A percentile compares a stretch with the other conserved stretches of the same genome.
phyloP scores from a whole-genome alignment of 2,113 vertebrate genomes.

The Perca schrenkii region DNA sequence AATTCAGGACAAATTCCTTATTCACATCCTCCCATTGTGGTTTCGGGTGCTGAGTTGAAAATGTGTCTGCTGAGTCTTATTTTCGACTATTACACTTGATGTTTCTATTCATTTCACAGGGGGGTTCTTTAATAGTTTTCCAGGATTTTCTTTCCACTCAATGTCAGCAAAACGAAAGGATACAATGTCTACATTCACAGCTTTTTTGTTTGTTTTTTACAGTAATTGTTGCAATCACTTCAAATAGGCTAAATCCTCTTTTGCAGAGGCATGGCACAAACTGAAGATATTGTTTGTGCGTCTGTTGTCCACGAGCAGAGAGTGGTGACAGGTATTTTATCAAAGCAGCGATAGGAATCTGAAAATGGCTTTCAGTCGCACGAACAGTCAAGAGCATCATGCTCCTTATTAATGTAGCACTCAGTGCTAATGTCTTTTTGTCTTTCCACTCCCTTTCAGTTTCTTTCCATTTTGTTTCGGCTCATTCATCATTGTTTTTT shows the following conservation, averaged over 20 bases:
- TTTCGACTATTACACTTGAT: not conserved
- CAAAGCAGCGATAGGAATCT: conserved; percentile 62
- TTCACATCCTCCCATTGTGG: conserved; percentile 17
- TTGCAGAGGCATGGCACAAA: conserved; percentile 10
- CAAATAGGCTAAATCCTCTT: conserved; percentile 2
- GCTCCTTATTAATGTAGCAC: conserved; percentile 68
- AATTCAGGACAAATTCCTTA: conserved; percentile 27
- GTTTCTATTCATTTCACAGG: not conserved
- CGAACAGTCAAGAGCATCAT: conserved; percentile 58
- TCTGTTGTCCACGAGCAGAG: conserved; percentile 28
- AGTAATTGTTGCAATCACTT: not conserved
- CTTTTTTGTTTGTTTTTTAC: not conserved
- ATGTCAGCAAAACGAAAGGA: not conserved
- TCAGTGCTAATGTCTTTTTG: conserved; percentile 68
- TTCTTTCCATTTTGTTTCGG: conserved; percentile 46
- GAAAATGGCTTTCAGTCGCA: conserved; percentile 58
- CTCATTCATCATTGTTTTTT: conserved; percentile 55
- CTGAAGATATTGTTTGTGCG: conserved; percentile 12
- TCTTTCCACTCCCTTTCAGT: conserved; percentile 39
- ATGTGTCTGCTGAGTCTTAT: not conserved
- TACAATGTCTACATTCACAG: not conserved
- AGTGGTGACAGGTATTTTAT: conserved; percentile 67
- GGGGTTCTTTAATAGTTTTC: conserved; percentile 1
- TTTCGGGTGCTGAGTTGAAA: not conserved
- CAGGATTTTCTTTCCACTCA: not conserved